These are phyloP conservation scores for Acleris laterana DNA, from an alignment of 2,888 invertebrate genomes.

Conservation along the genomic window DNA sequence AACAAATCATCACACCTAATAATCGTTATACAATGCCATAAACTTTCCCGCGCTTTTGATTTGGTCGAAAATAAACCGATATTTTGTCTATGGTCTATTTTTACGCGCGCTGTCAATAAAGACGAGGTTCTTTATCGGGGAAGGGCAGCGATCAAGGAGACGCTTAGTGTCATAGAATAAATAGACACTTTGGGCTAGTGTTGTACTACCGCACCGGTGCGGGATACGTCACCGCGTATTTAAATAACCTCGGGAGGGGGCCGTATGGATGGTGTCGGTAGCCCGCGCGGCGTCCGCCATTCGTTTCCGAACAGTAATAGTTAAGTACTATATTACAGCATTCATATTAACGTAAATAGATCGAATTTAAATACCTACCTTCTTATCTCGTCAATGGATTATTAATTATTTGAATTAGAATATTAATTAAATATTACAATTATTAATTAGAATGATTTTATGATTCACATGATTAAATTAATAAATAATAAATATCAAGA, in stretches of 20 bases:
- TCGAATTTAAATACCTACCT: too few relatives aligned
- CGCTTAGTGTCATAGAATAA: conserved; percentile 37
- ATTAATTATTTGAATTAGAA: too few relatives aligned
- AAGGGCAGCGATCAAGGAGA: conserved; percentile 71
- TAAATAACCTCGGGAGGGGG: conserved; percentile 68
- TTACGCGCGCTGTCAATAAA: conserved; percentile 63
- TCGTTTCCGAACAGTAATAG: conserved; percentile 19
- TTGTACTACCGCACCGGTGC: conserved; percentile 49
- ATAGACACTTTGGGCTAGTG: conserved; percentile 28
- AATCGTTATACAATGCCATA: conserved; percentile 29
- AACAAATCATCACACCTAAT: conserved; percentile 37
- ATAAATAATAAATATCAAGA: too few relatives aligned
- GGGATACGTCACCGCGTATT: conserved; percentile 66
- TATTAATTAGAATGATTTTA: too few relatives aligned
- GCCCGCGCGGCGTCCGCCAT: conserved; percentile 67
- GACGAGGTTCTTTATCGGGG: conserved; percentile 55
- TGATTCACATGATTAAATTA: too few relatives aligned
- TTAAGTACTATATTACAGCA: neutral
- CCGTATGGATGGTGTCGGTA: conserved; percentile 52
- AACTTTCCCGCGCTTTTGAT: conserved; percentile 36
- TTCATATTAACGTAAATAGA: conserved; percentile 21
- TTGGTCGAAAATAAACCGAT: conserved; percentile 30
- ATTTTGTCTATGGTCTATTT: conserved; percentile 49
- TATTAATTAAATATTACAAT: too few relatives aligned
- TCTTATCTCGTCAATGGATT: too few relatives aligned